These are phyloP conservation scores for Galerucella pusilla DNA, from an alignment of 2,888 invertebrate genomes.

Conservation along the genomic window DNA sequence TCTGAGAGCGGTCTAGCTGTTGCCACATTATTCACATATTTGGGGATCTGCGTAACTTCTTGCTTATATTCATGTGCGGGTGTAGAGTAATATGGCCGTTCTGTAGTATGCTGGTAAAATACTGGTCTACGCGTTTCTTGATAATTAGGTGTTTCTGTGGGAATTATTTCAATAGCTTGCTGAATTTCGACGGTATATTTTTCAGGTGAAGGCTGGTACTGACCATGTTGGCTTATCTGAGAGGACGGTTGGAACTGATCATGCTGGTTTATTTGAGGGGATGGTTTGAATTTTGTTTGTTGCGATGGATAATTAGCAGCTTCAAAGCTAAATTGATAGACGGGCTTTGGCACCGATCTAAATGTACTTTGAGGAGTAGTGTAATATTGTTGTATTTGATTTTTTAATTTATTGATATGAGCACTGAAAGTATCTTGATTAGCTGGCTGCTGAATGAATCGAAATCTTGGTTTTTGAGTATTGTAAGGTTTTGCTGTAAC, in stretches of 20 bases:
- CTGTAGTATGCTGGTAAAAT: constrained; percentile 49
- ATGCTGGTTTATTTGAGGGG: constrained; percentile 49
- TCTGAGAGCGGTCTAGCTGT: constrained; percentile 56
- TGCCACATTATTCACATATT: constrained; percentile 47
- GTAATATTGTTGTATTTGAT: constrained; percentile 72
- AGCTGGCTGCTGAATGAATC: constrained; percentile 45
- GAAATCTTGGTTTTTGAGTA: constrained; percentile 56
- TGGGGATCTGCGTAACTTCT: constrained; percentile 50
- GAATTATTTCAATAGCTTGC: constrained; percentile 61
- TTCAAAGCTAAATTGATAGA: constrained; percentile 81
- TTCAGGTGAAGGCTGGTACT: constrained; percentile 55
- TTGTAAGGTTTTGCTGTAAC: constrained; percentile 54
- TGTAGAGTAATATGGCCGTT: constrained; percentile 69
- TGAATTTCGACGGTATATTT: constrained; percentile 63
- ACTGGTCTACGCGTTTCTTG: constrained; percentile 38
- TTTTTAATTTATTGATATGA: constrained; percentile 74
- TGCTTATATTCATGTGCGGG: constrained; percentile 56
- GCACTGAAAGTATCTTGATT: constrained; percentile 69
- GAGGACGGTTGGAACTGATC: constrained; percentile 58
- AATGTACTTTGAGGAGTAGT: constrained; percentile 68
- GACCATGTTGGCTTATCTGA: constrained; percentile 47
- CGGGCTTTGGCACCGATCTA: constrained; percentile 66
- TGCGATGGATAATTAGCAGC: constrained; percentile 68
- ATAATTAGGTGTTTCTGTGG: constrained; percentile 51
- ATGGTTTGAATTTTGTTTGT: constrained; percentile 52